A percentile compares a stretch with the other conserved stretches of the same genome.
These are phyloP conservation scores for Mimumesa dahlbomi DNA, from an alignment of 2,888 invertebrate species.

Conservation along the genomic window DNA sequence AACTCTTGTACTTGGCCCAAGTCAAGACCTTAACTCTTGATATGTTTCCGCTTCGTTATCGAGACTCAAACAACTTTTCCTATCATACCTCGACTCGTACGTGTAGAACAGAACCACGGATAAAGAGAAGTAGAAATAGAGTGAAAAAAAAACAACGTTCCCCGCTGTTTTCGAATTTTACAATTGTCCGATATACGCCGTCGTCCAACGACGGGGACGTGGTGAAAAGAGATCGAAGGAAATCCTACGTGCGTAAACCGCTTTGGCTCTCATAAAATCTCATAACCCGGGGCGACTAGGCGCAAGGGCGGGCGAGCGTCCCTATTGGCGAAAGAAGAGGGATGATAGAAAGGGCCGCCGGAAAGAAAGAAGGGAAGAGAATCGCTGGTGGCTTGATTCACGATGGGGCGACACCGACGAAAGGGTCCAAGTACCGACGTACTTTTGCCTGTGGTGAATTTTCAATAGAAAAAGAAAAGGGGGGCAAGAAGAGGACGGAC, in stretches of 20 bases:
- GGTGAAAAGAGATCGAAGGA: constrained; percentile 33
- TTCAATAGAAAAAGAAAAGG: constrained; percentile 67
- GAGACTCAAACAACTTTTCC: too few relatives aligned
- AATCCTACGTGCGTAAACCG: constrained; percentile 71
- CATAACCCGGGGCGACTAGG: constrained; percentile 72
- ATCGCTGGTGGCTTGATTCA: constrained; percentile 47
- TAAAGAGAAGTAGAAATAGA: neutral
- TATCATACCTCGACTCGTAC: too few relatives aligned
- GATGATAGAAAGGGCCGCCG: constrained; percentile 32
- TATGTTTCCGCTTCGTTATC: too few relatives aligned
- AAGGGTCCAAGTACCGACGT: constrained; percentile 42
- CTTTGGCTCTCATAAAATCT: constrained; percentile 79
- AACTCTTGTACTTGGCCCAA: too few relatives aligned
- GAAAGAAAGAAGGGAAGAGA: constrained; percentile 33
- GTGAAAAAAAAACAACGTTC: neutral
- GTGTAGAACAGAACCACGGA: too few relatives aligned
- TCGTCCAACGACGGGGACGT: constrained; percentile 14
- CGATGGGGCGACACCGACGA: constrained; percentile 42
- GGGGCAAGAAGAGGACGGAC: constrained; percentile 17
- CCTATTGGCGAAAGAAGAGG: constrained; percentile 29
- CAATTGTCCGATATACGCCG: neutral
- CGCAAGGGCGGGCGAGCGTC: constrained; percentile 49
- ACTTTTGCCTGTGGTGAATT: constrained; percentile 69
- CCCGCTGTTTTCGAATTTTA: neutral
- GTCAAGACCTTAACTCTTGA: too few relatives aligned